Evolutionary conservation across 2,888 invertebrate species (phyloP), one percentile per base, ranked within the genome.

Genomic region (Callinectes sapidus): DNA sequence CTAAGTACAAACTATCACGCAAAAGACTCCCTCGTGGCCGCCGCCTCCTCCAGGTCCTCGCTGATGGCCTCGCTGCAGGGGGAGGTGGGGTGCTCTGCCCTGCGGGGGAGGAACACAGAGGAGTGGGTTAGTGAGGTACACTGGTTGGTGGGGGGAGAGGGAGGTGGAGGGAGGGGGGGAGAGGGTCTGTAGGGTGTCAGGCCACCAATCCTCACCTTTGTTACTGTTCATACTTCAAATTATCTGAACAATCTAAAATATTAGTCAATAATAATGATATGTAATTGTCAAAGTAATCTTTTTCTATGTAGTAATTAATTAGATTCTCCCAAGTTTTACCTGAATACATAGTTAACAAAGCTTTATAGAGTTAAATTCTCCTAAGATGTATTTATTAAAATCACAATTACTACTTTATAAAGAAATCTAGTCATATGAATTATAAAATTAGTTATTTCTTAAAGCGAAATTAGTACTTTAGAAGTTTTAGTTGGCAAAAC

Each of bases 1-100:
- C 89, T 92, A 92, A 89, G 92, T 86, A 92, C 92, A 86, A 88
- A 55, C 87, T 90, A 93, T 93, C 92, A 93, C 92, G 92, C 92
- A 42, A 91, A 93, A 85, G 92, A 93, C 89, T 93, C 92, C 89
- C 88, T 91, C 18, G n/a, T 77, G 6, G 88, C 87, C 77, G 88
- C 88, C 10, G 89, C 89, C 14, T 91, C 92, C 16, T 93, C 92
- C 23, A 93, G 88, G 71, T 93, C 92, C 85, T 93, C 92, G 23
- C 92, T 91, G 32, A 93, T 93, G 81, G 89, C 92, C 42, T 93
- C 92, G 48, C 92, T 93, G 89, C 92, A 90, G 1, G 92, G 92
- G 10, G 92, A 93, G n/a, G 91, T 77, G 14, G 92, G 88, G 13
- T 86, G 91, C 35, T 93, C 92, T 89, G 90, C 32, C 89, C 92